A percentile compares a stretch with the other conserved stretches of the same genome.
phyloP scores from a whole-genome alignment of 2,888 invertebrate genomes.

The Heliconius aoede region DNA sequence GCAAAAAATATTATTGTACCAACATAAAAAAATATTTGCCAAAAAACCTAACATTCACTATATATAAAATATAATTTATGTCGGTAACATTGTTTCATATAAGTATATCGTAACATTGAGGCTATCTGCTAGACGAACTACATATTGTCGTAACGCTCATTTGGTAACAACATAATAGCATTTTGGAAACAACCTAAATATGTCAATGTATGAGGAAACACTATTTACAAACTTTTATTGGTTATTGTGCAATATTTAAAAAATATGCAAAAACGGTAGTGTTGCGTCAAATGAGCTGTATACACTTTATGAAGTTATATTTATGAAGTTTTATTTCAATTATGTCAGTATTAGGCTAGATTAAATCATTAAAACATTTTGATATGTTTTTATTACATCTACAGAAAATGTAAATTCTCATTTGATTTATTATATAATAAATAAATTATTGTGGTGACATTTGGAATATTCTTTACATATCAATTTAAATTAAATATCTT shows the following conservation, averaged over 20 bases:
- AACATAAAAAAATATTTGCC: background rate
- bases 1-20: background rate
- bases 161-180: background rate
- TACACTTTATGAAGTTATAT: too few relatives aligned
- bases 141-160: background rate
- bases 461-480: background rate
- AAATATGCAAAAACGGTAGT: background rate
- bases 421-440: background rate
- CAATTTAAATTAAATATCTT: background rate
- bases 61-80: background rate
- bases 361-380: background rate
- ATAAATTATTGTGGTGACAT: background rate
- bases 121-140: background rate
- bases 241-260: background rate
- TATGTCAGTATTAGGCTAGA: slow-evolving; percentile 1
- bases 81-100: background rate
- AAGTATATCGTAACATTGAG: slow-evolving; percentile 5
- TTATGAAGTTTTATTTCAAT: background rate
- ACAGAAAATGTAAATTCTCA: background rate
- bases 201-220: background rate
- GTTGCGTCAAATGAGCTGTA: background rate
- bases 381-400: background rate
- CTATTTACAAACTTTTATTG: background rate
- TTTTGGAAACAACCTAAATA: background rate
- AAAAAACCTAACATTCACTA: background rate